Conservation (phyloP, 2,888 invertebrate genomes). For the Beris chalybata region DNA sequence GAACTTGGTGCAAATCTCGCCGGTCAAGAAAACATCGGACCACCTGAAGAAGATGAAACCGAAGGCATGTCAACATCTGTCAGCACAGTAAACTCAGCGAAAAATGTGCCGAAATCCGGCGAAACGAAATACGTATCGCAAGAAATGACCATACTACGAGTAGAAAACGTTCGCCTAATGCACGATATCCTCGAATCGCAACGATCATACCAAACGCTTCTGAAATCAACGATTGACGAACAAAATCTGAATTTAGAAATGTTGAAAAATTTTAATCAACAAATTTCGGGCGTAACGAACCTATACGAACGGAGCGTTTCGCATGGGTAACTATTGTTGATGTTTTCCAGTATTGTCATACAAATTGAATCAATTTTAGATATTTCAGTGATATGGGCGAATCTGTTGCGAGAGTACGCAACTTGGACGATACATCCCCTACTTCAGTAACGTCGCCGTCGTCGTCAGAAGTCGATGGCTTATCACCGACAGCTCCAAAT, state of each 20-base stretch:
- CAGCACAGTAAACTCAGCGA: constrained; percentile 65
- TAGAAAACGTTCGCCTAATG: constrained; percentile 64
- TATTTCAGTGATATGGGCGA: constrained; percentile 41
- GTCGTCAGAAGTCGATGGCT: constrained; percentile 34
- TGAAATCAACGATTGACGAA: constrained; percentile 71
- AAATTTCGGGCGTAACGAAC: constrained; percentile 39
- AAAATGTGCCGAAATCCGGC: constrained; percentile 59
- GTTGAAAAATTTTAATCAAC: constrained; percentile 58
- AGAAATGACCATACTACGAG: constrained; percentile 55
- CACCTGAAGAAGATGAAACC: constrained; percentile 50
- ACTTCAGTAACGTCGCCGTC: constrained; percentile 31
- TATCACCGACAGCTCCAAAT: constrained; percentile 49
- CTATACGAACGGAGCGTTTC: constrained; percentile 41
- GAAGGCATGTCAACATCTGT: constrained; percentile 54
- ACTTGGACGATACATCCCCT: constrained; percentile 33
- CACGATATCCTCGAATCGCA: constrained; percentile 78
- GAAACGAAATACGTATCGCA: constrained; percentile 53
- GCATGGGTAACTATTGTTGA: constrained; percentile 38
- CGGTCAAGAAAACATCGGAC: constrained; percentile 66
- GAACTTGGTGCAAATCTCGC: constrained; percentile 87
- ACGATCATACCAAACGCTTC: constrained; percentile 69
- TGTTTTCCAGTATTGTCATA: constrained; percentile 1
- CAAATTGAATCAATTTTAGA: constrained; percentile 31
- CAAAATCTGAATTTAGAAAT: constrained; percentile 66
- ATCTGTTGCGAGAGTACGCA: constrained; percentile 21